phyloP scores from a whole-genome alignment of 1,140 invertebrate species.

The Epicauta chinensis region DNA sequence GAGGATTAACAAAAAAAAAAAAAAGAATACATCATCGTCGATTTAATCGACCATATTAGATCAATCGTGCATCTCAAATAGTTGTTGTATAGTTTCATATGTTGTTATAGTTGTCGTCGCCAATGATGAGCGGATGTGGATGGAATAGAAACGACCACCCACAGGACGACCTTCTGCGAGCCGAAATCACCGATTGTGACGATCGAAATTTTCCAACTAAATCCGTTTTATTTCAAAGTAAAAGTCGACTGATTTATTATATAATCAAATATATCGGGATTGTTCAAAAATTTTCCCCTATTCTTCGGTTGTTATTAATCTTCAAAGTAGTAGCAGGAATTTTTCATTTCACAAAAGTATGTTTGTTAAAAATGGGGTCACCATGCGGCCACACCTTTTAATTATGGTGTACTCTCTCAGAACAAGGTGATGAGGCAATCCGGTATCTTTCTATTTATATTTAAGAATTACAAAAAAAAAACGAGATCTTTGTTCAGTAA shows the following conservation, averaged over 20 bases:
- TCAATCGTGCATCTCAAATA: conserved; percentile 26
- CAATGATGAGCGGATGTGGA: conserved; percentile 13
- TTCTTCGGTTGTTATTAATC: not conserved
- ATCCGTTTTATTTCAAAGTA: too few species aligned
- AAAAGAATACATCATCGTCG: too few species aligned
- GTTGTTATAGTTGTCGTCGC: conserved; percentile 19
- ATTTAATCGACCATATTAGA: not conserved
- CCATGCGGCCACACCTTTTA: not conserved
- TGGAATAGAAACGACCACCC: conserved; percentile 16
- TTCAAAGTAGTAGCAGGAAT: not conserved
- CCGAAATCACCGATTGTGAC: too few species aligned
- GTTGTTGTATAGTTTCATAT: conserved; percentile 25
- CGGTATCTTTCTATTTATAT: too few species aligned
- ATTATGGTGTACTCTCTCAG: not conserved
- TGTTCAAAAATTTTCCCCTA: too few species aligned
- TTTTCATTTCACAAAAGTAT: not conserved
- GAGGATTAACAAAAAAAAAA: too few species aligned
- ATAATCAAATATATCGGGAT: too few species aligned
- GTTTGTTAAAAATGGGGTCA: not conserved
- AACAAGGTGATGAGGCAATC: too few species aligned
- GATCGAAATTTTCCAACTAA: too few species aligned
- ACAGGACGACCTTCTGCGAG: conserved; percentile 16
- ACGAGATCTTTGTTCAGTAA: too few species aligned
- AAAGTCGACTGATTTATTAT: too few species aligned
- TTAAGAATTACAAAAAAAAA: too few species aligned